These are phyloP conservation scores for Anseranas semipalmata DNA, from an alignment of 2,113 vertebrate genomes.

Conservation along the genomic window DNA sequence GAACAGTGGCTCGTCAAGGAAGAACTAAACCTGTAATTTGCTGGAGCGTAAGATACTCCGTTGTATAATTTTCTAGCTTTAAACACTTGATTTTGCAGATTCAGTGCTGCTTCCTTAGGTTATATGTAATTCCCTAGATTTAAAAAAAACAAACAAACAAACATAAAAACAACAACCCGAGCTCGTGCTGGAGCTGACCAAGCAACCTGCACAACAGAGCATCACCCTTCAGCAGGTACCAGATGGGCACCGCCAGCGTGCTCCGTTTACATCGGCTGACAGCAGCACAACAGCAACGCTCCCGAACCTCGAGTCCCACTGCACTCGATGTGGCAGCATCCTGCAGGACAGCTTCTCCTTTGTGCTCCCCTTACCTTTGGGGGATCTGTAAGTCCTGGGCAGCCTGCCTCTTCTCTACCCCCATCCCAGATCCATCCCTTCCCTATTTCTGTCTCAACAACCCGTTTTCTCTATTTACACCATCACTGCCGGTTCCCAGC, in stretches of 20 bases:
- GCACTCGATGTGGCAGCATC: rapidly evolving
- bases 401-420: neutral
- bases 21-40: neutral
- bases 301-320: neutral
- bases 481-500: neutral
- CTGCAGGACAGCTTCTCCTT: neutral
- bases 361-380: neutral
- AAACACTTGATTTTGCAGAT: neutral
- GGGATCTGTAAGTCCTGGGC: neutral
- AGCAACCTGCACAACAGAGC: neutral
- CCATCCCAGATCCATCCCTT: neutral
- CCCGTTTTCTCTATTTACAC: neutral
- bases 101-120: neutral
- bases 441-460: neutral
- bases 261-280: neutral
- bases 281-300: neutral
- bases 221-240: neutral
- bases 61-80: neutral
- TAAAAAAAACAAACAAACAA: too few species aligned
- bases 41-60: rapidly evolving
- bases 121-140: neutral
- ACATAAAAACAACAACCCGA: too few species aligned
- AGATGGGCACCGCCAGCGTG: neutral
- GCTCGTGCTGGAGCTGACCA: neutral
- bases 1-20: neutral